Evolutionary conservation across 2,797 vertebrate species (phyloP).

Genomic region (Phataginus tetradactyla): DNA sequence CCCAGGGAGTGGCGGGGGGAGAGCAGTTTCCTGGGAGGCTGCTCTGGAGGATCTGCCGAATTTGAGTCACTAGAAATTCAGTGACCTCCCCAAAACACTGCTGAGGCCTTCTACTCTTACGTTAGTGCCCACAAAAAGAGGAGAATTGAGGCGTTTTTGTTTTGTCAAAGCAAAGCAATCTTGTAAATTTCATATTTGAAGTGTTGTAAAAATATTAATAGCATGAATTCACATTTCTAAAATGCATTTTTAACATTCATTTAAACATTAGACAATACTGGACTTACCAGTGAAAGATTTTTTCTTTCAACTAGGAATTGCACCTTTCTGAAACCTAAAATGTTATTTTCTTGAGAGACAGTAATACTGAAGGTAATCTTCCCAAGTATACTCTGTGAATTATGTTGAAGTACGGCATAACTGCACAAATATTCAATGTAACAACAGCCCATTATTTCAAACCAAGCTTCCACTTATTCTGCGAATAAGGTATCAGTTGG

Average conservation of each 20-base stretch:
- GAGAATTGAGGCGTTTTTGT: conserved; percentile 14
- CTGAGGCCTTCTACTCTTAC: background rate
- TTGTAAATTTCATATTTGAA: conserved; percentile 37
- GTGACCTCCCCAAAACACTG: background rate
- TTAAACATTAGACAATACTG: background rate
- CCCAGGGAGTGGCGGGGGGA: background rate
- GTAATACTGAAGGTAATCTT: conserved; percentile 12
- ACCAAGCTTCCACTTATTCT: background rate
- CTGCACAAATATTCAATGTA: background rate
- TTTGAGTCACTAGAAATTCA: background rate
- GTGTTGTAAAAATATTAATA: background rate
- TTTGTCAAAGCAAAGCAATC: background rate
- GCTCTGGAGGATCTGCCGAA: background rate
- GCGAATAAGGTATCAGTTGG: conserved; percentile 80
- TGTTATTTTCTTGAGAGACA: background rate
- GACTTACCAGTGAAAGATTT: background rate
- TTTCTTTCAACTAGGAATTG: background rate
- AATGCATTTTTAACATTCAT: background rate
- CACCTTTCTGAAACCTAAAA: conserved; percentile 34
- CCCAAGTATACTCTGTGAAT: conserved; percentile 23
- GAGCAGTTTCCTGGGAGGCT: background rate
- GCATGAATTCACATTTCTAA: background rate
- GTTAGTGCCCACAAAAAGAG: background rate
- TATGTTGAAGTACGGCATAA: background rate
- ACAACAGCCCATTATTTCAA: conserved; percentile 49